phyloP scores from a whole-genome alignment of 2,797 vertebrate species.

The Clarias pachynema region DNA sequence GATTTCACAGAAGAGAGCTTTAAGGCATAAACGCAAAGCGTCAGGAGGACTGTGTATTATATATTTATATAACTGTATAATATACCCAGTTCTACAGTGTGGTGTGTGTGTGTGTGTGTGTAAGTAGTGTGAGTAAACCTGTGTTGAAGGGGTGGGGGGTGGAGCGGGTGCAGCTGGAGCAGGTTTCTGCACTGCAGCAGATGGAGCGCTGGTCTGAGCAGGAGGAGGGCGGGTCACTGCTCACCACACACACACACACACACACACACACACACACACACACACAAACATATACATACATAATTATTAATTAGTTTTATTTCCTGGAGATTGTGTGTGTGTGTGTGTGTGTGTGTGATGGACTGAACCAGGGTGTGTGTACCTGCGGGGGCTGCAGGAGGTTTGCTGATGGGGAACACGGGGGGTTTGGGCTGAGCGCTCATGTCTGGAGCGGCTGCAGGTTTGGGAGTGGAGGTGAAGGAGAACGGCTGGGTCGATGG shows the following conservation, averaged over 20 bases:
- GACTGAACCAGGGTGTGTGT: neutral
- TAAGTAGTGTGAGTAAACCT: slow-evolving; percentile 68
- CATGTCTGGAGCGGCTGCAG: slow-evolving; percentile 55
- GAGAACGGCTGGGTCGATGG: slow-evolving; percentile 69
- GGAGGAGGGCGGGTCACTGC: slow-evolving; percentile 72
- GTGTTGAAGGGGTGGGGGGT: slow-evolving; percentile 65
- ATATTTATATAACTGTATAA: neutral
- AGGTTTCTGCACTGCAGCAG: slow-evolving; percentile 76
- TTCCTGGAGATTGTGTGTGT: neutral
- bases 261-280: too few relatives aligned
- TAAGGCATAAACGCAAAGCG: neutral
- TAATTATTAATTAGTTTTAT: neutral
- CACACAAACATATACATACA: too few relatives aligned
- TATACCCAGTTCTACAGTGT: neutral
- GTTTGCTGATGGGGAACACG: slow-evolving; percentile 60
- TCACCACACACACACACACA: slow-evolving; percentile 45
- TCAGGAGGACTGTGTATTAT: neutral
- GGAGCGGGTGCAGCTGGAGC: slow-evolving; percentile 70
- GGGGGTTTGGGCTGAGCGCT: slow-evolving; percentile 60
- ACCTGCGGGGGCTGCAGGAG: slow-evolving; percentile 60
- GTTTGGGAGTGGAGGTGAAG: slow-evolving; percentile 76
- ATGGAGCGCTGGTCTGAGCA: slow-evolving; percentile 67
- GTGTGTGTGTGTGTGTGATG: slow-evolving; percentile 3
- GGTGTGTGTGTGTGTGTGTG: neutral
- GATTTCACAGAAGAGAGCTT: slow-evolving; percentile 69